Conservation (phyloP, 2,113 vertebrate genomes). For the Natator depressus region DNA sequence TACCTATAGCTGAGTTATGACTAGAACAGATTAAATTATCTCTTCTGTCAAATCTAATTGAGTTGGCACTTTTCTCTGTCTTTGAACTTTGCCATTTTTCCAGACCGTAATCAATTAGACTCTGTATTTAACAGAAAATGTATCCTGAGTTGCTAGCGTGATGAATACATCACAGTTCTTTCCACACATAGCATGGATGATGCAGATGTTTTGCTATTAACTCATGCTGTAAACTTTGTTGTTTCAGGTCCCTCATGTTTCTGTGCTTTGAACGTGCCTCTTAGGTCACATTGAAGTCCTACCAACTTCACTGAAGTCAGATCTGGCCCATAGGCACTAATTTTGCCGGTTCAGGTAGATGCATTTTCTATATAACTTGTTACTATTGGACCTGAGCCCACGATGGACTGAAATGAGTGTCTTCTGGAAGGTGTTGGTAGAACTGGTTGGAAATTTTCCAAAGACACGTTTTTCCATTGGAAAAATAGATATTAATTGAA, state of each 20-base stretch:
- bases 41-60: not conserved
- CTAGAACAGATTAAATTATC: not conserved
- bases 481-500: not conserved
- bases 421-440: not conserved
- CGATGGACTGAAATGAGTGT: not conserved
- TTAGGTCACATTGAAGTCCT: not conserved
- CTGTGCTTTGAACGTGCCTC: not conserved
- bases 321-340: not conserved
- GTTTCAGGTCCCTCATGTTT: not conserved
- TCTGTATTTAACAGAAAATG: not conserved
- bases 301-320: not conserved
- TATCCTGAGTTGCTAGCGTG: not conserved
- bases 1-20: not conserved
- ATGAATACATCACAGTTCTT: not conserved
- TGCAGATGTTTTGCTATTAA: not conserved
- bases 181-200: not conserved
- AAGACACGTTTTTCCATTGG: not conserved
- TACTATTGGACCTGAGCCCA: not conserved
- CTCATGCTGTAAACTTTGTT: not conserved
- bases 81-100: not conserved
- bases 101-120: conserved; percentile 2
- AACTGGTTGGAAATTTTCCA: not conserved
- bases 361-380: not conserved
- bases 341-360: not conserved
- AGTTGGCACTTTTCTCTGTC: not conserved